Evolutionary conservation across 2,888 invertebrate species (phyloP).

Genomic region (Andrena marginata): DNA sequence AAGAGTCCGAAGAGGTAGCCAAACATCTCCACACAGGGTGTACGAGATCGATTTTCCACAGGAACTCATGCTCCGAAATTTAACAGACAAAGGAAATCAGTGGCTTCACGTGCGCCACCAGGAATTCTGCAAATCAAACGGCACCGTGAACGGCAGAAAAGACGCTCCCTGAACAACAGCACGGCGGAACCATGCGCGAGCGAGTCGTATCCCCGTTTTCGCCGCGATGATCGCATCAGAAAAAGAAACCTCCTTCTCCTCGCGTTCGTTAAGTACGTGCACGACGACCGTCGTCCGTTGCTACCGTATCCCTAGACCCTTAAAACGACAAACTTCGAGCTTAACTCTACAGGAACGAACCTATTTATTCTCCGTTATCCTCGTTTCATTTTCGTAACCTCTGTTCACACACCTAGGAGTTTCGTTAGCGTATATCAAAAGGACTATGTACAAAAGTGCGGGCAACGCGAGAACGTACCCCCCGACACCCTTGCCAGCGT

Average conservation of each 20-base stretch:
- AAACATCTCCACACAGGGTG: not conserved
- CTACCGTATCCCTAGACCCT: constrained; percentile 37
- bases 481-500: constrained; percentile 5
- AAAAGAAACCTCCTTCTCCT: not conserved
- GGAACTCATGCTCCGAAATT: no score
- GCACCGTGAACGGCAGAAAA: constrained; percentile 29
- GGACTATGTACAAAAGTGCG: constrained; percentile 78
- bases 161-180: constrained; percentile 48
- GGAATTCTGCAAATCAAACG: constrained; percentile 22
- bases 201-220: constrained; percentile 19
- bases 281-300: constrained; percentile 56
- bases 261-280: constrained; percentile 69
- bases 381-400: not conserved
- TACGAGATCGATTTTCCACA: no score
- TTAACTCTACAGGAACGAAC: constrained; percentile 76
- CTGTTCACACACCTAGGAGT: constrained; percentile 71
- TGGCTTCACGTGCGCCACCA: constrained; percentile 19
- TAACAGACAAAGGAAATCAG: not conserved
- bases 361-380: constrained; percentile 48
- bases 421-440: constrained; percentile 80
- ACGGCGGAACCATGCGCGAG: constrained; percentile 21
- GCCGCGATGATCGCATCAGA: constrained; percentile 12
- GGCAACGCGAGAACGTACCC: constrained; percentile 23
- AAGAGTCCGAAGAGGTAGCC: no score
- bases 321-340: constrained; percentile 66